Evolutionary conservation across 2,888 invertebrate species (phyloP).

Genomic region (Drosophila aldrichi): DNA sequence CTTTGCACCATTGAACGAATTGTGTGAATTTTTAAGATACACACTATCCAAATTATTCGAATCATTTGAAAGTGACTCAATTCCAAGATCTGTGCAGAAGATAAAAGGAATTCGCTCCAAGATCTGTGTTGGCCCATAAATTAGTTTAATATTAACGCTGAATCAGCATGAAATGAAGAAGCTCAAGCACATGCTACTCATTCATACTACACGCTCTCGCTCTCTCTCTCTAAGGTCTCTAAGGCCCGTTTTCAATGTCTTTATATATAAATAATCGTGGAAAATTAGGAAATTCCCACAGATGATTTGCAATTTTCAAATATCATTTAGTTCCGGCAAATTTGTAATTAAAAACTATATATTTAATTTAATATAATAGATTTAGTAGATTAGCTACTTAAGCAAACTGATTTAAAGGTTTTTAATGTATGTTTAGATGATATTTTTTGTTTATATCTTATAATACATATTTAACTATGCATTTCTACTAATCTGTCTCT

Average conservation of each 20-base stretch:
- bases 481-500: too few species aligned
- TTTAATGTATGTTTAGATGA: neutral
- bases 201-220: neutral
- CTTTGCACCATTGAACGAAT: slow-evolving; percentile 24
- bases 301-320: neutral
- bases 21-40: neutral
- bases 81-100: slow-evolving; percentile 7
- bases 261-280: neutral
- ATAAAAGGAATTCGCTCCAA: slow-evolving; percentile 12
- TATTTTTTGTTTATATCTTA: too few species aligned
- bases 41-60: neutral
- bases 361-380: neutral
- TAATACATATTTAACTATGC: neutral
- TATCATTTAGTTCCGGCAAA: neutral
- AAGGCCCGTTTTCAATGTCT: slow-evolving; percentile 5
- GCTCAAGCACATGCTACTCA: slow-evolving; percentile 7
- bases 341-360: neutral
- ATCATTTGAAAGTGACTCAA: neutral
- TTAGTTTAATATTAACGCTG: slow-evolving; percentile 9
- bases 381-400: neutral
- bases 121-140: slow-evolving; percentile 13
- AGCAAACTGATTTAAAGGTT: neutral
- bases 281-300: slow-evolving; percentile 5
- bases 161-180: slow-evolving; percentile 29
- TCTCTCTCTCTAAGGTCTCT: slow-evolving; percentile 10